Percentiles rank a stretch among this genome's conserved stretches.
Evolutionary conservation across 1,140 invertebrate genomes (phyloP).

Genomic region (Halesus radiatus): DNA sequence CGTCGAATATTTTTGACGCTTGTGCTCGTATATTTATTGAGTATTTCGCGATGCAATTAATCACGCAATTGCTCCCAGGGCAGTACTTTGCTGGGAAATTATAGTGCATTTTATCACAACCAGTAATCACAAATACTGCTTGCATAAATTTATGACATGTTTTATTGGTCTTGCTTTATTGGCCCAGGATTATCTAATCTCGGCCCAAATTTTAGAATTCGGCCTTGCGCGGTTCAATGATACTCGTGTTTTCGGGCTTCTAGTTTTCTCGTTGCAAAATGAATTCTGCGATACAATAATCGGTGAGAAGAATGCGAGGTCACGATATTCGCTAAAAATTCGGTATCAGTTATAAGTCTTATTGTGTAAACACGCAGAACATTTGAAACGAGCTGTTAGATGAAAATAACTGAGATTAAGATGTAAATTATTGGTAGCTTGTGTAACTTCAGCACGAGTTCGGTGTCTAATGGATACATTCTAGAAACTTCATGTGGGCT

Average conservation of each 20-base stretch:
- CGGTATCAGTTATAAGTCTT: too few relatives aligned
- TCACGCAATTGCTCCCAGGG: slow-evolving; percentile 36
- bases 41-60: slow-evolving; percentile 32
- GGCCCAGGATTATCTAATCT: slow-evolving; percentile 9
- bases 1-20: neutral
- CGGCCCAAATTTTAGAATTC: neutral
- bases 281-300: neutral
- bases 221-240: slow-evolving; percentile 13
- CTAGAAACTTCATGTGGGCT: too few relatives aligned
- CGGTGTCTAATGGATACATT: too few relatives aligned
- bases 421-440: too few relatives aligned
- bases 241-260: neutral
- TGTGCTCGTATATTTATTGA: neutral
- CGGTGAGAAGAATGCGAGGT: too few relatives aligned
- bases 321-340: too few relatives aligned
- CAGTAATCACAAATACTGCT: slow-evolving; percentile 41
- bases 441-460: too few relatives aligned
- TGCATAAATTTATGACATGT: slow-evolving; percentile 44
- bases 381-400: too few relatives aligned
- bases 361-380: too few relatives aligned
- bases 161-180: slow-evolving; percentile 39
- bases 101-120: slow-evolving; percentile 37
- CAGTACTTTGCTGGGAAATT: slow-evolving; percentile 42
- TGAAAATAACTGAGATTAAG: too few relatives aligned
- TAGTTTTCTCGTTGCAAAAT: slow-evolving; percentile 2